Conservation (phyloP, 2,797 vertebrate species). For the Fistularia tabacaria region DNA sequence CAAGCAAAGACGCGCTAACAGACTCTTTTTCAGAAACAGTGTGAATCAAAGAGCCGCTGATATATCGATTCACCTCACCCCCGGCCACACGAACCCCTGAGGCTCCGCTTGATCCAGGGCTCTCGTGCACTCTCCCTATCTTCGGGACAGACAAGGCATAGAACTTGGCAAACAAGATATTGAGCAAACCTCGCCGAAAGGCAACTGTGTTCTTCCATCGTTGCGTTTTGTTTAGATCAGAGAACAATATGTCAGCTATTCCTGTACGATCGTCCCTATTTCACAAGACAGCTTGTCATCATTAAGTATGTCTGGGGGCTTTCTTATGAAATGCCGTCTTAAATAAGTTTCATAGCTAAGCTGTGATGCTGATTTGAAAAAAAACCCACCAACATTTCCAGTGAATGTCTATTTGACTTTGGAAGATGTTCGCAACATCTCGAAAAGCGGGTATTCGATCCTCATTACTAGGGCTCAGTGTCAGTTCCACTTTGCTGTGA, state of each 20-base stretch:
- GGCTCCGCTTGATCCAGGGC: constrained; percentile 19
- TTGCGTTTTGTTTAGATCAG: no score
- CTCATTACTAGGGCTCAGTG: constrained; percentile 14
- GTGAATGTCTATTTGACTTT: constrained; percentile 27
- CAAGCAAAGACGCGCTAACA: constrained; percentile 54
- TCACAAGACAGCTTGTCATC: neutral
- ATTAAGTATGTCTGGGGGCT: neutral
- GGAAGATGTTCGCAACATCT: constrained; percentile 34
- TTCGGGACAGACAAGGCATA: no score
- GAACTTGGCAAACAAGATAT: no score
- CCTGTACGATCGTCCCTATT: no score
- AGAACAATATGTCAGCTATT: no score
- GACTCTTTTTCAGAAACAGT: constrained; percentile 49
- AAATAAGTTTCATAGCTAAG: constrained; percentile 18
- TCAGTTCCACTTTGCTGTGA: constrained; percentile 27
- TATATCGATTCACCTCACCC: constrained; percentile 50
- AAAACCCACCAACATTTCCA: constrained; percentile 28
- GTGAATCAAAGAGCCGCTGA: constrained; percentile 59
- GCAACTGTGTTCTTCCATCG: no score
- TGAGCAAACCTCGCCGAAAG: no score
- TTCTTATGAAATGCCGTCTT: neutral
- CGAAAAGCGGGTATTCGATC: constrained; percentile 55
- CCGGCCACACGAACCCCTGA: constrained; percentile 31
- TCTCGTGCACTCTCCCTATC: neutral
- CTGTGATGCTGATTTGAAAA: constrained; percentile 15